These are phyloP conservation scores for Sebastes schlegelii DNA, from an alignment of 2,113 vertebrate species.

Conservation along the genomic window DNA sequence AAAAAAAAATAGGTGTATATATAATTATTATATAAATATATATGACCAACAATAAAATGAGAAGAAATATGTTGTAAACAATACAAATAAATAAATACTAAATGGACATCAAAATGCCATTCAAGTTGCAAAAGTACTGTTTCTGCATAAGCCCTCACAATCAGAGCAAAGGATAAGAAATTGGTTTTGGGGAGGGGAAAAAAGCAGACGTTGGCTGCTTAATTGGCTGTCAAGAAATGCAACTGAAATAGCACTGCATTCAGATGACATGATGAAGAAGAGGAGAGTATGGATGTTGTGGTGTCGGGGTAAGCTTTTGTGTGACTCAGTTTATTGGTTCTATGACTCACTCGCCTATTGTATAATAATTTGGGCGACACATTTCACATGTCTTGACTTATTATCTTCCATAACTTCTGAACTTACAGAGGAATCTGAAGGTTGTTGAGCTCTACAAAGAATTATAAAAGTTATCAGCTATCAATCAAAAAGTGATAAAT, in stretches of 20 bases:
- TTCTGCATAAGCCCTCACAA: slow-evolving; percentile 21
- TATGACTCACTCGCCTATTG: slow-evolving; percentile 41
- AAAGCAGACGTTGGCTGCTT: slow-evolving; percentile 35
- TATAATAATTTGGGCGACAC: slow-evolving; percentile 9
- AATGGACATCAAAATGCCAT: slow-evolving; percentile 27
- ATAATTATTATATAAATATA: too few relatives aligned
- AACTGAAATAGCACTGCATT: slow-evolving; percentile 56
- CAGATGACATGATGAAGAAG: slow-evolving; percentile 38
- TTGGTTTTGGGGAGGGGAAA: slow-evolving; percentile 25
- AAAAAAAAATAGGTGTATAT: too few relatives aligned
- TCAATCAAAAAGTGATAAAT: slow-evolving; percentile 10
- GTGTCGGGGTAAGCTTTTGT: slow-evolving; percentile 43
- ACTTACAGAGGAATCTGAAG: background rate
- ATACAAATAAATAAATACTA: too few relatives aligned
- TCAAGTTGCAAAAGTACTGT: slow-evolving; percentile 12
- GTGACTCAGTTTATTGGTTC: slow-evolving; percentile 26
- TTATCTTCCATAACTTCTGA: background rate
- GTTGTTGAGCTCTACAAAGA: background rate
- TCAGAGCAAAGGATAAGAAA: slow-evolving; percentile 41
- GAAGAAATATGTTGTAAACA: too few relatives aligned
- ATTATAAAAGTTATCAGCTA: background rate
- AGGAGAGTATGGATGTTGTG: slow-evolving; percentile 34
- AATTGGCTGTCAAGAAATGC: slow-evolving; percentile 61
- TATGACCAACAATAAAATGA: too few relatives aligned
- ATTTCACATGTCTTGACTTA: slow-evolving; percentile 14